A percentile compares a stretch with the other conserved stretches of the same genome.
Evolutionary conservation across 2,888 invertebrate genomes (phyloP).

Genomic region (Drosophila suboccidentalis): DNA sequence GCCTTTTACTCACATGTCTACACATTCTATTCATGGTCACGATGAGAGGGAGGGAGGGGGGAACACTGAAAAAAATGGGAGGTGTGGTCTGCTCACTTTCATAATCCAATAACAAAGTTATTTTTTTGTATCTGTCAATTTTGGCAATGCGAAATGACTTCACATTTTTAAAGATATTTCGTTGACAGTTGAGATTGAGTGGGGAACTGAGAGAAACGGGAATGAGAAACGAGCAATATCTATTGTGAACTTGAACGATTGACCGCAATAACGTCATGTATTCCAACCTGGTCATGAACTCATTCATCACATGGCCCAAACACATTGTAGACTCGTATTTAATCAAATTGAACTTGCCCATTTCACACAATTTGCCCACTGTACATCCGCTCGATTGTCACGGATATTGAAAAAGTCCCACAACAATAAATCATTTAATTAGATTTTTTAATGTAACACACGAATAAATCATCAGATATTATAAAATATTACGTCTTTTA

Average conservation of each 20-base stretch:
- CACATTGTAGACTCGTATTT: constrained; percentile 12
- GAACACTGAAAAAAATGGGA: neutral
- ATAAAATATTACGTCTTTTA: neutral
- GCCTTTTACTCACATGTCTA: constrained; percentile 25
- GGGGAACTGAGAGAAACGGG: neutral
- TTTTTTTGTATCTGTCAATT: constrained; percentile 10
- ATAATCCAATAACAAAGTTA: constrained; percentile 30
- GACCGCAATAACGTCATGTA: constrained; percentile 72
- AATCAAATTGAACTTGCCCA: constrained; percentile 18
- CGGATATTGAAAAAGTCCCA: constrained; percentile 11
- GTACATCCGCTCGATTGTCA: constrained; percentile 3
- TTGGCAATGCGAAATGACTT: constrained; percentile 74
- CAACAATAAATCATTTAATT: constrained; percentile 19
- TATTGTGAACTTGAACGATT: constrained; percentile 45
- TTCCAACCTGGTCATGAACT: constrained; percentile 59
- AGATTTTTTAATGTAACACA: neutral
- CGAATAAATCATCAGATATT: neutral
- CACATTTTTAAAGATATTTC: constrained; percentile 75
- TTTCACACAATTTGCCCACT: constrained; percentile 24
- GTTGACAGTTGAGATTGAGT: constrained; percentile 68
- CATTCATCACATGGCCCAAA: constrained; percentile 48
- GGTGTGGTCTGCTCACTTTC: constrained; percentile 45
- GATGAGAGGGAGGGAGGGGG: constrained; percentile 7
- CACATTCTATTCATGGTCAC: constrained; percentile 48
- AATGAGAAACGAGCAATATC: constrained; percentile 26